A percentile compares a stretch with the other conserved stretches of the same genome.
Conservation (phyloP, 2,113 vertebrate species). For the Nerophis ophidion region DNA sequence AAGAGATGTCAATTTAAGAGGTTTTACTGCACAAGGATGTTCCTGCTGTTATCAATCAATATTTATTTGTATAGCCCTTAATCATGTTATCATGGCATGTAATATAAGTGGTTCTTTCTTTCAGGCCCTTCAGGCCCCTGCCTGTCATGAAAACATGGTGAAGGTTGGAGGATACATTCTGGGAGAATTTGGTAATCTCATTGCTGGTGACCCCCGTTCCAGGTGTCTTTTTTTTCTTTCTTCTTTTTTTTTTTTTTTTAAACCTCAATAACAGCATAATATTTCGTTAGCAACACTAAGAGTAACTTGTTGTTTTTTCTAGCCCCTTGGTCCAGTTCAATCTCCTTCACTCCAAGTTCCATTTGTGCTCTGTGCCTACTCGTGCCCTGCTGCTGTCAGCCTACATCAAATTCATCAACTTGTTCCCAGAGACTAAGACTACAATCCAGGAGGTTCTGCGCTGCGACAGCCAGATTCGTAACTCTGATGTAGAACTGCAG, state of each 20-base stretch:
- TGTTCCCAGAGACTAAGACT: constrained; percentile 90
- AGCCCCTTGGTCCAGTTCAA: constrained; percentile 91
- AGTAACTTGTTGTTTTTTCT: constrained; percentile 2
- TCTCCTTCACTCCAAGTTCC: constrained; percentile 90
- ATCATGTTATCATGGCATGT: no score
- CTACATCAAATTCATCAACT: constrained; percentile 94
- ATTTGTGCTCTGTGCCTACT: constrained; percentile 86
- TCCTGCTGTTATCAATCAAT: not conserved
- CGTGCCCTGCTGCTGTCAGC: constrained; percentile 86
- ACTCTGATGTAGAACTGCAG: constrained; percentile 88
- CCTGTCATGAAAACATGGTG: constrained; percentile 94
- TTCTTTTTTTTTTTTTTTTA: constrained; percentile 36
- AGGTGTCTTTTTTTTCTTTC: constrained; percentile 66
- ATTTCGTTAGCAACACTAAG: not conserved
- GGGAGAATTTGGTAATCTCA: constrained; percentile 90
- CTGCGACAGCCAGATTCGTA: constrained; percentile 88
- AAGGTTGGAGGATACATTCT: constrained; percentile 91
- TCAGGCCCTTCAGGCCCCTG: constrained; percentile 87
- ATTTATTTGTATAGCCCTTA: no score
- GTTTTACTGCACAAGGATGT: no score
- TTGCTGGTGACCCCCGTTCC: constrained; percentile 88
- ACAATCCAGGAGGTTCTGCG: constrained; percentile 91
- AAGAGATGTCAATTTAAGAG: no score
- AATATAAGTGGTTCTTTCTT: not conserved
- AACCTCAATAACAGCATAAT: no score